Evolutionary conservation across 2,888 invertebrate species (phyloP).

Genomic region (Patella pellucida): DNA sequence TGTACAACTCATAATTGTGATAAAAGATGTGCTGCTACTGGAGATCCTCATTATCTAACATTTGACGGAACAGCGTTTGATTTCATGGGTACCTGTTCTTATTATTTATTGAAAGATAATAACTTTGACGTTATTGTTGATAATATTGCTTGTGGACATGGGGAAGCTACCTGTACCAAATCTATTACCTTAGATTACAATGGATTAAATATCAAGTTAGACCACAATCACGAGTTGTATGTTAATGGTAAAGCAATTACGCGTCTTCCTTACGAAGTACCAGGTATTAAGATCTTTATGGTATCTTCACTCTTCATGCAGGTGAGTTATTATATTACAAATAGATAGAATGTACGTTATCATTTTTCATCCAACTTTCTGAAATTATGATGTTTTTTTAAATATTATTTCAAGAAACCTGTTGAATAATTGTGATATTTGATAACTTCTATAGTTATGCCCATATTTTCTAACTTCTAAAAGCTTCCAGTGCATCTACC

Average conservation of each 20-base stretch:
- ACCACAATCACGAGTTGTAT: conserved; percentile 76
- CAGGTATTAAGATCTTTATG: conserved; percentile 78
- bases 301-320: conserved; percentile 84
- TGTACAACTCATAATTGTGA: conserved; percentile 85
- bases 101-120: conserved; percentile 81
- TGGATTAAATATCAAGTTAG: conserved; percentile 77
- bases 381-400: too few species aligned
- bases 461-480: too few species aligned
- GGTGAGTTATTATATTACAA: conserved; percentile 34
- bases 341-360: too few species aligned
- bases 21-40: conserved; percentile 87
- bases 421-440: too few species aligned
- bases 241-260: conserved; percentile 49
- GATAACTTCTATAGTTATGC: too few species aligned
- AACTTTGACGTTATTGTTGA: conserved; percentile 73
- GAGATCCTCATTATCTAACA: conserved; percentile 91
- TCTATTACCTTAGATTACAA: conserved; percentile 70
- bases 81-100: conserved; percentile 92
- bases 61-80: conserved; percentile 90
- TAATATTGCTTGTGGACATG: conserved; percentile 82
- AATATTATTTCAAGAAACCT: too few species aligned
- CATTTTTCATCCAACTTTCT: too few species aligned
- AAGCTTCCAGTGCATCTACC: too few species aligned
- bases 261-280: conserved; percentile 44
- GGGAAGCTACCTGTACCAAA: conserved; percentile 87